A percentile compares a stretch with the other conserved stretches of the same genome.
phyloP scores from a whole-genome alignment of 2,888 invertebrate genomes.

The Folsomia manolachei region DNA sequence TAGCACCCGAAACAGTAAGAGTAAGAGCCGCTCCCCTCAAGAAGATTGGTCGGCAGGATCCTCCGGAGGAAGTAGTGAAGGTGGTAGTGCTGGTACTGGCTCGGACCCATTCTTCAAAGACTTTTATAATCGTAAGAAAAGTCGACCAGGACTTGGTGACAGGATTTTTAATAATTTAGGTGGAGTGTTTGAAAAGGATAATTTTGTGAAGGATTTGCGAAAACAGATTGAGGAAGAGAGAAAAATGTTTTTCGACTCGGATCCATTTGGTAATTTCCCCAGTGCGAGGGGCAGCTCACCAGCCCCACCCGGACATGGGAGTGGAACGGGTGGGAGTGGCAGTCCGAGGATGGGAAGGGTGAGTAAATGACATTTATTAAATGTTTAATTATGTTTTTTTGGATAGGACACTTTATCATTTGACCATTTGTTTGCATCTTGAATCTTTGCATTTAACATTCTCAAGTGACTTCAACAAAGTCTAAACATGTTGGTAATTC shows the following conservation, averaged over 20 bases:
- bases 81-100: too few species aligned
- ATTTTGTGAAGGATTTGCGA: slow-evolving; percentile 39
- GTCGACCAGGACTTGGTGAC: slow-evolving; percentile 29
- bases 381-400: too few species aligned
- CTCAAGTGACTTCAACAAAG: too few species aligned
- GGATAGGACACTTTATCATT: too few species aligned
- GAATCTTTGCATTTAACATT: too few species aligned
- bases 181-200: slow-evolving; percentile 28
- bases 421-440: too few species aligned
- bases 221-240: slow-evolving; percentile 39
- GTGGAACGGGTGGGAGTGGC: slow-evolving; percentile 22
- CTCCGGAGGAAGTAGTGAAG: too few species aligned
- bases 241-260: slow-evolving; percentile 40
- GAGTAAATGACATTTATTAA: too few species aligned
- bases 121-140: slow-evolving; percentile 1
- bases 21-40: slow-evolving; percentile 5
- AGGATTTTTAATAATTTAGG: slow-evolving; percentile 24
- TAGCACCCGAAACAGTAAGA: neutral
- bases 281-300: slow-evolving; percentile 8
- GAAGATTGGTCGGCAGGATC: too few species aligned
- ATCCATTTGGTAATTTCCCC: slow-evolving; percentile 32
- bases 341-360: slow-evolving; percentile 30
- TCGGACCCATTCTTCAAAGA: slow-evolving; percentile 5
- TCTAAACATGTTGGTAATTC: too few species aligned
- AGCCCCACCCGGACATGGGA: slow-evolving; percentile 23